Evolutionary conservation across 1,140 invertebrate genomes (phyloP), one percentile per base, ranked within the genome.

Genomic region (Scaptomyza pallida): DNA sequence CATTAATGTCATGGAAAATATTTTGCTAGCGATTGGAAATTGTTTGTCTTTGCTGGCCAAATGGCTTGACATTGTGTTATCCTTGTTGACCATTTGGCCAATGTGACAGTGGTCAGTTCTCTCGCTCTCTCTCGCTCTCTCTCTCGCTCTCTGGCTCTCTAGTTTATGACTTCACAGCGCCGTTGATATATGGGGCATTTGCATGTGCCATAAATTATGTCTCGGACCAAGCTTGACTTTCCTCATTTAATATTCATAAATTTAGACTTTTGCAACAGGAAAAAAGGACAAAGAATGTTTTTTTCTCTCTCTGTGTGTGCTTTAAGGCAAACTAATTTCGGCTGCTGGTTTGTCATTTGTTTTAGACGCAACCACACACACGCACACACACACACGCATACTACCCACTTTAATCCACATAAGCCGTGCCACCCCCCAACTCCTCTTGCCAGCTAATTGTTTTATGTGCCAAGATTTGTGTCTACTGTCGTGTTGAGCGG

Each of bases 381-480:
- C 37, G 8, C 33, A 26, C 30, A 8, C 21, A 21, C 41, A 48
- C 16, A 41, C 51, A 56, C 37, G 12, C 45, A 17, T 16, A 13
- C 50, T 23, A 5, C 26, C 12, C 19, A 26, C 40, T 19, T 1
- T 61, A 73, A 73, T 40, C 44, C 67, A 51, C 9, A 63, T 70
- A 70, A 70, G 47, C 67, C 51, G 67, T 50, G 9, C 37, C 44
- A 16, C 19, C 37, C 59, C 48, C 47, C n/a, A n/a, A n/a, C 17
- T 40, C 56, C n/a, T 48, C 75, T 30, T 44, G 54, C 44, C 60
- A 74, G 81, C 82, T 86, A 86, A 86, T 86, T 86, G 81, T 85
- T 85, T 85, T 86, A 88, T 86, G 81, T 86, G 82, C 82, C 82
- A 88, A 88, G 82, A 88, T 88, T 88, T 88, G 83, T 88, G 82